Evolutionary conservation across 2,113 vertebrate genomes (phyloP).

Genomic region (Pteruthius melanotis): DNA sequence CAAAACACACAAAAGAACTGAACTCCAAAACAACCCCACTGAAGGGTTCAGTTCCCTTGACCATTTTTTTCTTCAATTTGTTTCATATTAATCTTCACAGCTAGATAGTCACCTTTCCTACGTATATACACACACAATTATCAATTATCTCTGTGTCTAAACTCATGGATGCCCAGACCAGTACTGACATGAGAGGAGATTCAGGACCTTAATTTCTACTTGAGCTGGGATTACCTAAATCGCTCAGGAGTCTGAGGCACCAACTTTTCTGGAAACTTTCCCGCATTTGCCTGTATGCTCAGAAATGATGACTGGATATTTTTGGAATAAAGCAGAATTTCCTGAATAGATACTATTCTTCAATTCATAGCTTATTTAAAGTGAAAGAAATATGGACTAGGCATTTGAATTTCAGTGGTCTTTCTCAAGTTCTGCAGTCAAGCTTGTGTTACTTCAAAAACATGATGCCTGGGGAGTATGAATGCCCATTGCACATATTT

Average conservation of each 20-base stretch:
- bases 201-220: not conserved
- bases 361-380: not conserved
- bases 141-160: not conserved
- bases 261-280: not conserved
- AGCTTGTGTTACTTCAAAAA: not conserved
- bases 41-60: not conserved
- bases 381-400: not conserved
- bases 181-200: not conserved
- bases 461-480: accelerated
- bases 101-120: not conserved
- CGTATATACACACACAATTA: too few relatives aligned
- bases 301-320: not conserved
- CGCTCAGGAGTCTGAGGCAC: not conserved
- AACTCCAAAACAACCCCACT: not conserved
- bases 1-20: not conserved
- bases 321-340: not conserved
- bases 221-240: not conserved
- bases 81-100: not conserved
- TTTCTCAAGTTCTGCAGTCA: not conserved
- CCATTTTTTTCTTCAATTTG: not conserved
- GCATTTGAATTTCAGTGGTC: not conserved
- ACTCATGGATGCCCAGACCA: not conserved
- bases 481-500: not conserved
- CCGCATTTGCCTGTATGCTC: not conserved
- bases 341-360: not conserved